Evolutionary conservation across 1,140 invertebrate genomes (phyloP).

Genomic region (Hydropsyche tenuis): DNA sequence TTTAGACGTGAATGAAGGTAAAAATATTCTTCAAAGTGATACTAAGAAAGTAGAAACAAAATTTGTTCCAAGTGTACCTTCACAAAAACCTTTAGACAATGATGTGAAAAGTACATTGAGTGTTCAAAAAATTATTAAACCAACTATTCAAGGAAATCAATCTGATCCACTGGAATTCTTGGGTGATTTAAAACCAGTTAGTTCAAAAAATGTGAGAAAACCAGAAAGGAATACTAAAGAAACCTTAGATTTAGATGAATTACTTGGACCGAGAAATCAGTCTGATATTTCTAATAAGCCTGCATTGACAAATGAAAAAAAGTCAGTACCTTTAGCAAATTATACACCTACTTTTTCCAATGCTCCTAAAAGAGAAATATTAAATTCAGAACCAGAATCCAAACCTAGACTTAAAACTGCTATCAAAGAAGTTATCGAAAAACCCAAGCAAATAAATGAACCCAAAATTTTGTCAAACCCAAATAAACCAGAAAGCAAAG

Average conservation of each 20-base stretch:
- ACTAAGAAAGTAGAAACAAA: conserved; percentile 47
- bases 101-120: too few species aligned
- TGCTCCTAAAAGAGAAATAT: neutral
- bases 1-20: conserved; percentile 55
- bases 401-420: neutral
- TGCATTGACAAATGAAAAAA: neutral
- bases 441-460: neutral
- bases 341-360: conserved; percentile 12
- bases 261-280: conserved; percentile 36
- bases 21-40: conserved; percentile 48
- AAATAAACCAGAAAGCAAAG: conserved; percentile 30
- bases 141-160: conserved; percentile 32
- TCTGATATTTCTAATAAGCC: too few species aligned
- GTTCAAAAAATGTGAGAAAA: neutral
- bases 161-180: conserved; percentile 37
- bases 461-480: neutral
- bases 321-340: neutral
- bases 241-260: conserved; percentile 34
- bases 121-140: neutral
- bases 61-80: neutral
- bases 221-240: conserved; percentile 23
- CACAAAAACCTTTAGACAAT: neutral
- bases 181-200: conserved; percentile 40
- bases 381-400: neutral
- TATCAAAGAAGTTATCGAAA: neutral